A percentile compares a stretch with the other conserved stretches of the same genome.
These are phyloP conservation scores for Stigmatopora argus DNA, from an alignment of 2,113 vertebrate genomes.

Conservation along the genomic window DNA sequence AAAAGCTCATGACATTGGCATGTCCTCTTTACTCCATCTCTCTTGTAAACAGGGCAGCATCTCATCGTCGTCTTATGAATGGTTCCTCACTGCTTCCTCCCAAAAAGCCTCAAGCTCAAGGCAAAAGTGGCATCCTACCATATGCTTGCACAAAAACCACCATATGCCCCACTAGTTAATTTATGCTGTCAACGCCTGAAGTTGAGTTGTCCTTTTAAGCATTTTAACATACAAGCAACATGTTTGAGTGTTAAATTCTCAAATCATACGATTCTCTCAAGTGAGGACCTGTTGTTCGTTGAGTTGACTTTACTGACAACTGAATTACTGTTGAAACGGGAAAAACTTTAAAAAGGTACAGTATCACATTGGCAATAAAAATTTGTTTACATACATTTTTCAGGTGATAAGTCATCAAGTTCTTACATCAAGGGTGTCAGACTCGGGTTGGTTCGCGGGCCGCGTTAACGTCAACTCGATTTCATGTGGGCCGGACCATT, in stretches of 20 bases:
- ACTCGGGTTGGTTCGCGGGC: too few species aligned
- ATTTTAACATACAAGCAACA: slow-evolving; percentile 27
- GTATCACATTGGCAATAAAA: background rate
- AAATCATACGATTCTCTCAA: slow-evolving; percentile 12
- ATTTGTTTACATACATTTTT: too few species aligned
- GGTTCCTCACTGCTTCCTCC: slow-evolving; percentile 30
- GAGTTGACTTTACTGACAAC: slow-evolving; percentile 27
- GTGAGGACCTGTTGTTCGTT: slow-evolving; percentile 9
- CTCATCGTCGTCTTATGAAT: slow-evolving; percentile 51
- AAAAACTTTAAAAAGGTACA: background rate
- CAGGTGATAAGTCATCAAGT: too few species aligned
- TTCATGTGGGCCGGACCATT: too few species aligned
- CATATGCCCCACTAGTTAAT: slow-evolving; percentile 68
- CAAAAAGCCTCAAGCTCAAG: slow-evolving; percentile 49
- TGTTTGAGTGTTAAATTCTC: slow-evolving; percentile 28
- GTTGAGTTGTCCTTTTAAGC: slow-evolving; percentile 33
- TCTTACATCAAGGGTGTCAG: too few species aligned
- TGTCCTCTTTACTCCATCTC: slow-evolving; percentile 21
- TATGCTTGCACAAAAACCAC: slow-evolving; percentile 58
- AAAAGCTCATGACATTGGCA: slow-evolving; percentile 9
- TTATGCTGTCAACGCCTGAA: slow-evolving; percentile 48
- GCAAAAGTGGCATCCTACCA: slow-evolving; percentile 54
- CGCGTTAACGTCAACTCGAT: too few species aligned
- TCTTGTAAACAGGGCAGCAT: slow-evolving; percentile 18
- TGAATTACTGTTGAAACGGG: background rate